These are phyloP conservation scores for Apamea sordens DNA, from an alignment of 2,888 invertebrate genomes.

Conservation along the genomic window DNA sequence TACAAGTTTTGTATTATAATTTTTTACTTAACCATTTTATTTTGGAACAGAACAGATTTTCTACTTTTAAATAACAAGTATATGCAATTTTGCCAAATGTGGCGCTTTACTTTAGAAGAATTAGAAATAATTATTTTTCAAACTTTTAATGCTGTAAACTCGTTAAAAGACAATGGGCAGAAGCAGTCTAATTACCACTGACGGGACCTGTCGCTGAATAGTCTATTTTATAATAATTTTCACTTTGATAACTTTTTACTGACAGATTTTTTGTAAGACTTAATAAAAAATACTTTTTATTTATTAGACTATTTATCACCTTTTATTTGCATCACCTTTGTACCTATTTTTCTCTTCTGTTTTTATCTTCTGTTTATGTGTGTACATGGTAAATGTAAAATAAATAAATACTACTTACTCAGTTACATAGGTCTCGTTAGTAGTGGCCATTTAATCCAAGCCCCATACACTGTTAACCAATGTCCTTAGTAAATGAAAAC, in stretches of 20 bases:
- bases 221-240: background rate
- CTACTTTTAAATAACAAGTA: conserved; percentile 1
- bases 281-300: background rate
- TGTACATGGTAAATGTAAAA: too few species aligned
- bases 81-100: background rate
- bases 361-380: too few species aligned
- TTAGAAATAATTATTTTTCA: background rate
- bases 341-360: too few species aligned
- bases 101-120: background rate
- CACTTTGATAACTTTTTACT: background rate
- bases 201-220: conserved; percentile 6
- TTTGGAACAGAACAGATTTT: background rate
- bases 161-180: background rate
- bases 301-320: background rate
- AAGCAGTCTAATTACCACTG: background rate
- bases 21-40: conserved; percentile 11
- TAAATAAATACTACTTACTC: background rate
- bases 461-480: background rate
- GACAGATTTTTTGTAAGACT: background rate
- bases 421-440: conserved; percentile 6
- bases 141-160: conserved; percentile 9
- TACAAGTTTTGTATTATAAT: conserved; percentile 35
- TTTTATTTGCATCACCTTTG: too few species aligned
- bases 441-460: background rate
- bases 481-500: conserved; percentile 12